Percentiles rank a stretch among this genome's conserved stretches.
Conservation (phyloP, 2,113 vertebrate species). For the Rhinolophus sinicus region DNA sequence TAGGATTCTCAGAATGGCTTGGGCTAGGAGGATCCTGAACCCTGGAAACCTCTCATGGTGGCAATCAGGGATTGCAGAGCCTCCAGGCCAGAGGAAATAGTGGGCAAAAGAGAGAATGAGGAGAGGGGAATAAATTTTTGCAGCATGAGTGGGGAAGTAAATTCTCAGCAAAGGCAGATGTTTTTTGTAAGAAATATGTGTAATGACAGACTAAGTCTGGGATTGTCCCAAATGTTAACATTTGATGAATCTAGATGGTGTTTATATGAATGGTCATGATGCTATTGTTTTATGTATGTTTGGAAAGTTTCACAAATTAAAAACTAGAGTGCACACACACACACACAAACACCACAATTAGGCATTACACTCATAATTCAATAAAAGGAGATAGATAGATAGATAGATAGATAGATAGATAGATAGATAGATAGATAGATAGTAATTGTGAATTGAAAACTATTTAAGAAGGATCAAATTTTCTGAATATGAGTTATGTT, state of each 20-base stretch:
- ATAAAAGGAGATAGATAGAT: background rate
- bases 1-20: background rate
- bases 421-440: background rate
- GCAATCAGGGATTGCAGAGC: background rate
- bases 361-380: background rate
- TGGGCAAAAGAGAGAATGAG: background rate
- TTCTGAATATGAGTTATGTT: constrained; percentile 22
- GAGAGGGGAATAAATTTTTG: background rate
- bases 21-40: background rate
- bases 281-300: background rate
- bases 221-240: background rate
- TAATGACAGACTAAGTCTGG: background rate
- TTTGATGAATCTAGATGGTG: background rate
- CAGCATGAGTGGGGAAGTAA: background rate
- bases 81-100: background rate
- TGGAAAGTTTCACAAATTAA: background rate
- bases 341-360: background rate
- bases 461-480: background rate
- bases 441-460: background rate
- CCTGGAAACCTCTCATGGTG: background rate
- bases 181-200: background rate
- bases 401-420: too few relatives aligned
- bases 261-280: background rate
- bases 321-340: background rate
- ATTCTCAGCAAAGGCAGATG: background rate